Evolutionary conservation across 2,113 vertebrate genomes (phyloP), one percentile per base, ranked within the genome.

Genomic region (Microtus oregoni): DNA sequence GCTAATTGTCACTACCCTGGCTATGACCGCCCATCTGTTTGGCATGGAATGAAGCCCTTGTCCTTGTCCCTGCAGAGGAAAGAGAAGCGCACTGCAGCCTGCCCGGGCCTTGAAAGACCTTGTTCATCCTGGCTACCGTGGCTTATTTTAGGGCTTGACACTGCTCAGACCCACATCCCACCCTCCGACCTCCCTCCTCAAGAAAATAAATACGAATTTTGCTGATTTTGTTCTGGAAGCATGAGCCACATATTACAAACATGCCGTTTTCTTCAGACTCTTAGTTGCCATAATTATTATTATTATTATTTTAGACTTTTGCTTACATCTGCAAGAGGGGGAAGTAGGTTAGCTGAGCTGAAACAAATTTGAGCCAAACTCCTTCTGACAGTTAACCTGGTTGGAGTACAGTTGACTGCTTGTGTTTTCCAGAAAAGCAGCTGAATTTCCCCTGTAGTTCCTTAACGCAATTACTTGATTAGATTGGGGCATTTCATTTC

Each of bases 381-480:
- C 10, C 67, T 98, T 94, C 76, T 98, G 98, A 98, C 98, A 98
- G 98, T 89, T 91, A 97, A 97, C 98, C 98, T 96, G 98, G 94
- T 96, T 24, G 83, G 95, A 98, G 95, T 38, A 90, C 97, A 24
- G 96, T 94, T 94, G 52, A 61, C 98, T 98, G 92, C 86, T 77
- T 67, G 78, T 95, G 94, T 92, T 47, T 97, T 97, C 96, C 78
- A 47, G 97, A 91, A 94, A 98, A 96, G 96, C 97, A 96, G 97
- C 96, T 96, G 95, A 94, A 94, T 3, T 82, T 98, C 98, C 98
- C 98, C 98, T 98, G 97, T 96, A 98, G 98, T 92, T 97, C 81
- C 97, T 98, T 98, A 98, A 98, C 98, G 98, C 98, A 97, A 98
- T 98, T 98, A 97, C 98, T 95, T 98, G 98, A 98, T 98, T 97